Evolutionary conservation across 2,797 vertebrate species (phyloP).

Genomic region (Girardinus metallicus): DNA sequence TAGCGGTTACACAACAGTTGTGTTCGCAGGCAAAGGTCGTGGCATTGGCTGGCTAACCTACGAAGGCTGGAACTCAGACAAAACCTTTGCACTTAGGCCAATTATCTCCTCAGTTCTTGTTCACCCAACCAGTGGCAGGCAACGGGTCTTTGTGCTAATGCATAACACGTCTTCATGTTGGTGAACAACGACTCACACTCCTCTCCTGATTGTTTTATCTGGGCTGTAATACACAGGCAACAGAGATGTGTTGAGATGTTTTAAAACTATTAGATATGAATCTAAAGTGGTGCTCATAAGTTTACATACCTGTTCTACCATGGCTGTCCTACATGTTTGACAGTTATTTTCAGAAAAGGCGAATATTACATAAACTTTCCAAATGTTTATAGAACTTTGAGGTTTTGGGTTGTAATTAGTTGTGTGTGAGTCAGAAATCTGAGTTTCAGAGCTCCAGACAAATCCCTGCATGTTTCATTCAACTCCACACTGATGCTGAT

Average conservation of each 20-base stretch:
- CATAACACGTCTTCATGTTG: neutral
- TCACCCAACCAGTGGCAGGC: neutral
- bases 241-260: slow-evolving; percentile 12
- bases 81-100: neutral
- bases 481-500: neutral
- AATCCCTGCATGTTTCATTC: neutral
- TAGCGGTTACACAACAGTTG: slow-evolving; percentile 48
- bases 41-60: slow-evolving; percentile 36
- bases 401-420: neutral
- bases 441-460: neutral
- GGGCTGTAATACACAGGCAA: slow-evolving; percentile 1
- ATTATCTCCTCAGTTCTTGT: slow-evolving; percentile 10
- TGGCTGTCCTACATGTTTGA: neutral
- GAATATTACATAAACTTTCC: neutral
- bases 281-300: slow-evolving; percentile 3
- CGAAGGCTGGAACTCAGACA: slow-evolving; percentile 33
- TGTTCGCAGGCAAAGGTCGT: slow-evolving; percentile 41
- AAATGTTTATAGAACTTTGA: neutral
- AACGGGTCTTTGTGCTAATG: neutral
- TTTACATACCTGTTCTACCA: neutral
- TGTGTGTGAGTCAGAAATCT: neutral
- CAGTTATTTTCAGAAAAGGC: neutral
- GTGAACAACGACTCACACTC: slow-evolving; percentile 4
- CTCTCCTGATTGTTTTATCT: slow-evolving; percentile 18
- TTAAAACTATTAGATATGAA: slow-evolving; percentile 9